Evolutionary conservation across 2,113 vertebrate species (phyloP), one percentile per base, ranked within the genome.

Genomic region (Myodes glareolus): DNA sequence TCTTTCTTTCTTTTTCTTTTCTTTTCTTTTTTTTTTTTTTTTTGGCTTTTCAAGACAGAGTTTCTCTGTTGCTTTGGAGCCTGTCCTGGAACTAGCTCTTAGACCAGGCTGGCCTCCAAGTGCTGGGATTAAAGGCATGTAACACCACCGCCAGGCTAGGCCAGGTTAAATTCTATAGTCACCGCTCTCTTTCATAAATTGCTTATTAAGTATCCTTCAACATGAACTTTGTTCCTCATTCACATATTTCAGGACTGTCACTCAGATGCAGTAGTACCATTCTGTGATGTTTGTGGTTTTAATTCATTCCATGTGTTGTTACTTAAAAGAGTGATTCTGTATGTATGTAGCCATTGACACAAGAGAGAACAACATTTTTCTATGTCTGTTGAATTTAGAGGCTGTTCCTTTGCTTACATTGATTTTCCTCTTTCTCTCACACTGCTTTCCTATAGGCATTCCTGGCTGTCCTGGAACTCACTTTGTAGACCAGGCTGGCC

Each of bases 101-200:
- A 55, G 55, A 55, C 55, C 55, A 55, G 55, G 55, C 55, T 55
- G 55, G 55, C 55, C 16, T 55, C 55, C 55, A 55, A 55, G 55
- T 55, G 55, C 55, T 55, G 55, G 17, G 55, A 55, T 55, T 55
- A 55, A 55, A 55, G 16, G 17, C 17, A 1, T 55, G 16, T 16
- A 1, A 16, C 55, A 55, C 55, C 55, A 55, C 55, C 55, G 0
- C 55, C 55, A 5, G 55, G 55, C 55, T 55, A 55, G 55, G 17
- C 55, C 16, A 55, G 16, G 55, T 58, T 58, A 58, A 58, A 58
- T 58, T 58, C 65, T 82, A 42, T 50, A 84, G 50, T 65, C 39
- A 80, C 70, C 29, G 61, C 55, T 97, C 77, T 61, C 33, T 87
- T 96, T 91, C 42, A 90, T 92, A 87, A 92, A 77, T 21, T 91